Evolutionary conservation across 2,113 vertebrate species (phyloP), one percentile per base, ranked within the genome.

Genomic region (Pluvialis apricaria): DNA sequence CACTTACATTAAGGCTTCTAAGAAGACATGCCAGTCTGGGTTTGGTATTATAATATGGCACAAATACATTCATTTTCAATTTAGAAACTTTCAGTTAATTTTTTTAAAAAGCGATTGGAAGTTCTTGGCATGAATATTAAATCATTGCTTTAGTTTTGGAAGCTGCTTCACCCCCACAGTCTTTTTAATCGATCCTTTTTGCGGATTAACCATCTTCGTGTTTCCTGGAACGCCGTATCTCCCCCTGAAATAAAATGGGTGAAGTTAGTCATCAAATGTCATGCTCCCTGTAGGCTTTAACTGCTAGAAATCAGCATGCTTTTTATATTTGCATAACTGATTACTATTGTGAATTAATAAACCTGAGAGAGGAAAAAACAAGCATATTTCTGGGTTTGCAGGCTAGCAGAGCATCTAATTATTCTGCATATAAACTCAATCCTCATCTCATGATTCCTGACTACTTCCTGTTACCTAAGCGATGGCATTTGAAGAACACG

Each of bases 71-170:
- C 7, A 61, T 71, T 92, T 95, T 92, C 60, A 68, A 71, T 82
- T 77, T 32, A 71, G 68, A 83, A 75, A 86, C 12, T 62, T 81
- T n/a, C 38, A 44, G 26, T 40, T 44, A 66, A 15, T 0, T 12
- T 86, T 80, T 92, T 77, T 11, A 1, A 9, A 45, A 90, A 89
- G 36, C 5, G 7, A 61, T 44, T 84, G 66, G 66, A 97, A 72
- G 18, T 90, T 94, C 60, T 68, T 91, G 49, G 45, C 62, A 69
- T 71, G 65, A 52, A 86, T 68, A 81, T 96, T 97, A 97, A 92
- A 83, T 98, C 97, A 98, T 34, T 81, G 90, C 34, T 98, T 98
- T 61, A 99, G 82, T 90, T 97, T 98, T 55, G 98, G 98, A 97
- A 99, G 97, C 66, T 97, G 94, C 88, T 95, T 98, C 87, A 96